Percentiles rank a stretch among this genome's conserved stretches.
These are phyloP conservation scores for Plebejus argus DNA, from an alignment of 2,888 invertebrate species.

Conservation along the genomic window DNA sequence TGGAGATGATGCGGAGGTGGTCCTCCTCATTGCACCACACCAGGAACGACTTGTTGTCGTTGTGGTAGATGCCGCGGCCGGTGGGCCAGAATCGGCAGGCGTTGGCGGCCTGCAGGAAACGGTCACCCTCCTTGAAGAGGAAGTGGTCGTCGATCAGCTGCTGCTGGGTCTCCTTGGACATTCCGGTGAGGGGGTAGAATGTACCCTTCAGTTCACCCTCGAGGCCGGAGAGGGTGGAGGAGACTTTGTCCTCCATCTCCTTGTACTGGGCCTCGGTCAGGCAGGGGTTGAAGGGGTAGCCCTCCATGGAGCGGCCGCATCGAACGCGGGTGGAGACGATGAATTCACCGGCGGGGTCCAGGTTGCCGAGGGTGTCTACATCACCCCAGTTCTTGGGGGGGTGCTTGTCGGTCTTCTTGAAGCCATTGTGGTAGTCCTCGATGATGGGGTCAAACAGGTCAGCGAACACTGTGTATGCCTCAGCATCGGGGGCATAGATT, in stretches of 20 bases:
- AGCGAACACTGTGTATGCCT: constrained; percentile 94
- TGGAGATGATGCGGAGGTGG: constrained; percentile 98
- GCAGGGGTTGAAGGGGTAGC: constrained; percentile 99
- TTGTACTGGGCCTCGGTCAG: constrained; percentile 97
- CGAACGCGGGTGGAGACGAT: constrained; percentile 98
- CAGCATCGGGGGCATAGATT: constrained; percentile 98
- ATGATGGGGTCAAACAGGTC: constrained; percentile 98
- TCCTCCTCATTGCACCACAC: constrained; percentile 99
- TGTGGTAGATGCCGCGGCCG: constrained; percentile 98
- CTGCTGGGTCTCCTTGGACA: constrained; percentile 97
- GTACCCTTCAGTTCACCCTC: constrained; percentile 96
- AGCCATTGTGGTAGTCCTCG: constrained; percentile 97
- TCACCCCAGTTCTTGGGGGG: constrained; percentile 97
- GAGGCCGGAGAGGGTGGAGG: constrained; percentile 89
- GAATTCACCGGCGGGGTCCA: constrained; percentile 94
- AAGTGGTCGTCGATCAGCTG: constrained; percentile 99
- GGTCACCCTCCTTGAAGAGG: constrained; percentile 98
- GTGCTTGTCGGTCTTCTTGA: constrained; percentile 96
- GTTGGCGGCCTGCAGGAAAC: constrained; percentile 94
- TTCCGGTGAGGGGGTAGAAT: constrained; percentile 96
- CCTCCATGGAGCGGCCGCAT: constrained; percentile 96
- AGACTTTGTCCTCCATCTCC: constrained; percentile 97
- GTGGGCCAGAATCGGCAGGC: constrained; percentile 98
- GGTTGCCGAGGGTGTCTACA: constrained; percentile 92
- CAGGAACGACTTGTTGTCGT: constrained; percentile 97